Base-by-base conservation (phyloP, 2,797 vertebrate genomes). In the Loriculus beryllinus region DNA sequence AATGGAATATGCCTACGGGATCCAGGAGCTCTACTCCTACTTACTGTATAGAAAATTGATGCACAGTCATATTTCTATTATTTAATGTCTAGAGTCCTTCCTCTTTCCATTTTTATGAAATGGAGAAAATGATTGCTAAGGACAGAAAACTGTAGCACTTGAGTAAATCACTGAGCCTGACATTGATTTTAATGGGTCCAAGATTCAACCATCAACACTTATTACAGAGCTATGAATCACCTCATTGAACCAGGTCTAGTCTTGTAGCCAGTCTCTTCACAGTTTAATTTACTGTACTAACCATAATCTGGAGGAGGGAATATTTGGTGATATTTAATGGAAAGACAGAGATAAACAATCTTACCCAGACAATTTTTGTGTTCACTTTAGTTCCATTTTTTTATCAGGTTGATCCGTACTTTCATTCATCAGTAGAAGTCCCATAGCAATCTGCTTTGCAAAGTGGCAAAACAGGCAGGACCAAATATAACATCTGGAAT, bases 261-360 rank as follows among this genome's bases (percentile, higher is more conserved):
- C 67, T 72, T 95, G 57, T 52, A 92, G 70, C 56, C 80, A 95
- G 48, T 35, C 54, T 88, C 60, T 94, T 95, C 91, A 86, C 78
- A 92, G 70, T 96, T 96, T 96, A 95, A 96, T 95, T 96, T 96
- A 90, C 96, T 95, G 90, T 92, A 54, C 48, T 70, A 91, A 42
- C 74, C 67, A 93, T 72, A 84, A 84, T 57, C 51, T 94, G 56
- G 72, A 76, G 91, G 29, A 72, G 12, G 56, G 29, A 43, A 76
- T 88, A 82, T 89, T 88, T 94, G 72, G 83, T 77, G 70, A 39
- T 69, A 22, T 75, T 91, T 83, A 70, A 79, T 87, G 91, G 68
- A 86, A 88, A 90, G 7, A 8, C 14, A 86, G 33, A 85, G 21
- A 76, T 57, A 48, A 52, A 22, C 47, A 47, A 25, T 29, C 33